Evolutionary conservation across 2,888 invertebrate genomes (phyloP).

Genomic region (Campoplex nolae): DNA sequence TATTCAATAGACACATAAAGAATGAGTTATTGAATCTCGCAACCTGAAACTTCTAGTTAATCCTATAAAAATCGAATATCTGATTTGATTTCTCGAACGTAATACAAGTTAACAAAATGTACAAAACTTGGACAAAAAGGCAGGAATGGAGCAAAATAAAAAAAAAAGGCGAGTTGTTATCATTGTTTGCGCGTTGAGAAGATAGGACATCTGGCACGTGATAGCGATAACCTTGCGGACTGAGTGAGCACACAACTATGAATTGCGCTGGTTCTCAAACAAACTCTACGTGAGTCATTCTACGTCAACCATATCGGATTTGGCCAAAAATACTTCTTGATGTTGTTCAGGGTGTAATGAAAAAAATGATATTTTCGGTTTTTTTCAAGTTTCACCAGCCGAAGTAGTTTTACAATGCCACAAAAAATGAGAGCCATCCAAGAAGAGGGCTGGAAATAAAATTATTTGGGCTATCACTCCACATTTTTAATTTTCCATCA

Average conservation of each 20-base stretch:
- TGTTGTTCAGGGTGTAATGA: neutral
- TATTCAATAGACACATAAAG: no score
- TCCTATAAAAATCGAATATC: neutral
- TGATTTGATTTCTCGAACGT: neutral
- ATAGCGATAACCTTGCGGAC: constrained; percentile 69
- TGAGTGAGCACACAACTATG: constrained; percentile 28
- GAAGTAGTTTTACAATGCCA: no score
- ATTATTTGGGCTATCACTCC: no score
- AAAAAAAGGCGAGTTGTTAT: constrained; percentile 55
- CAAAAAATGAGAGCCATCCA: no score
- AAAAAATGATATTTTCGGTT: no score
- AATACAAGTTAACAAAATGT: neutral
- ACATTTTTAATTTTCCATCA: no score
- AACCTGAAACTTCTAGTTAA: neutral
- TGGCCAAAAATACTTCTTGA: neutral
- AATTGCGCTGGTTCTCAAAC: neutral
- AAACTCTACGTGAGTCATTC: neutral
- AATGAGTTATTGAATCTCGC: no score
- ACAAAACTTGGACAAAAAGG: constrained; percentile 11
- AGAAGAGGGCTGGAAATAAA: no score
- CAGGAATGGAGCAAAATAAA: constrained; percentile 18
- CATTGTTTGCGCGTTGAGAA: constrained; percentile 63
- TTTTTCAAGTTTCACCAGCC: no score
- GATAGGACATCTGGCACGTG: constrained; percentile 71
- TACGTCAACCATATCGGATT: neutral